Base-by-base conservation (phyloP, 2,113 vertebrate genomes). In the Labeo catla region DNA sequence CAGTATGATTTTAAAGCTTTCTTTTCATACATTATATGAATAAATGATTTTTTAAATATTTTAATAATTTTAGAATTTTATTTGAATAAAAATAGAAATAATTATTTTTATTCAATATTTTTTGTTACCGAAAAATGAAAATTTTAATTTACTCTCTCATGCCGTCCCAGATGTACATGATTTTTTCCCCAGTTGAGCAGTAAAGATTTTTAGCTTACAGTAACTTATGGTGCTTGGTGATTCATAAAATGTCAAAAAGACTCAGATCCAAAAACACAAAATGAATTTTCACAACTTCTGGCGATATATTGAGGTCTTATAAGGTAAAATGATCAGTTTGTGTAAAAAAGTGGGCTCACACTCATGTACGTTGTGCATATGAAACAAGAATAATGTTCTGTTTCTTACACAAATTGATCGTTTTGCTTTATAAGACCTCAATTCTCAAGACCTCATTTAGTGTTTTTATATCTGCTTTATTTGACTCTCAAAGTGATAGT, bases 1-100 rank as follows among this genome's bases (percentile, higher is more conserved):
- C n/a, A 23, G 80, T 81, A 81, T 9, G 78, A 65, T n/a, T 59
- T 19, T 28, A 78, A 73, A 74, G 3, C 3, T 52, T 76, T 52
- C 6, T 47, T 7, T 49, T 6, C 21, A 74, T 77, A 19, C 49
- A 36, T 28, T 54, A 16, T 28, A 28, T 28, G 73, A 13, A 76
- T 23, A 16, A 28, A 8, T 39, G 5, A 68, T 68, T 57, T 57
- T 9, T 21, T 8, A 61, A 15, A 28, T 3, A 65, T 65, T 61
- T 23, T 0, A 65, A 65, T 9, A 0, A 61, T n/a, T 61, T 61
- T 9, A n/a, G 54, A 57, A 57, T 21, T 0, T n/a, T 59, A n/a
- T 9, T 59, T 52, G 4, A 52, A 52, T 52, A 13, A 52, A 50
- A 52, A 52, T 52, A n/a, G 8, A 36, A 36, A 66, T 66, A 36